Base-by-base conservation (phyloP, 2,797 vertebrate species). In the Lepus townsendii region DNA sequence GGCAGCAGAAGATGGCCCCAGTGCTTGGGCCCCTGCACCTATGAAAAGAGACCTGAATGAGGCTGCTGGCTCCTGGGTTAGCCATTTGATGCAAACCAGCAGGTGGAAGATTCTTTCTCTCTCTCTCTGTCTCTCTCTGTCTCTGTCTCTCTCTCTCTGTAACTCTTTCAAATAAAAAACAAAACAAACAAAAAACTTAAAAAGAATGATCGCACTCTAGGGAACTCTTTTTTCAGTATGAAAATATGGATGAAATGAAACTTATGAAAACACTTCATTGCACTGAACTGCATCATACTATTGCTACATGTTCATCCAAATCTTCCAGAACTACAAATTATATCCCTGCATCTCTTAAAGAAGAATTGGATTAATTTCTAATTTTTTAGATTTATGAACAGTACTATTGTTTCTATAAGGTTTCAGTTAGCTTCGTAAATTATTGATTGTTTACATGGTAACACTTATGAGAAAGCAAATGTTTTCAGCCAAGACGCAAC, bases 241-340 rank as follows among this genome's bases (percentile, higher is more conserved):
- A 90, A 17, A 94, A 77, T 32, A 63, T 12, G 10, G 10, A 82
- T 63, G 19, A 89, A 91, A 60, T n/a, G 5, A 93, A 80, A 82
- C 10, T 27, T 11, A 26, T 20, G 1, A 83, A 89, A 66, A 20
- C 14, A 57, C 8, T 32, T 19, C 47, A 16, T 26, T 87, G 7
- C 20, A 84, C 12, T 12, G 8, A 88, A 76, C 52, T 5, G 77
- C 1, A 11, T 26, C 71, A 2, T 38, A 11, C 50, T 60, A 86
- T 42, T 66, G 12, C 16, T 60, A 83, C 83, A 83, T 73, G 8
- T 54, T 80, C 77, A 84, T 47, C 91, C 38, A 87, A 30, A 10
- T n/a, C 35, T 54, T 69, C 8, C 14, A 69, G n/a, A 68, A 60
- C 27, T 42, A 32, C 79, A 92, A 79, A 16, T 62, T 26, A 19